Evolutionary conservation across 2,888 invertebrate species (phyloP), one percentile per base, ranked within the genome.

Genomic region (Mycogona germanica): DNA sequence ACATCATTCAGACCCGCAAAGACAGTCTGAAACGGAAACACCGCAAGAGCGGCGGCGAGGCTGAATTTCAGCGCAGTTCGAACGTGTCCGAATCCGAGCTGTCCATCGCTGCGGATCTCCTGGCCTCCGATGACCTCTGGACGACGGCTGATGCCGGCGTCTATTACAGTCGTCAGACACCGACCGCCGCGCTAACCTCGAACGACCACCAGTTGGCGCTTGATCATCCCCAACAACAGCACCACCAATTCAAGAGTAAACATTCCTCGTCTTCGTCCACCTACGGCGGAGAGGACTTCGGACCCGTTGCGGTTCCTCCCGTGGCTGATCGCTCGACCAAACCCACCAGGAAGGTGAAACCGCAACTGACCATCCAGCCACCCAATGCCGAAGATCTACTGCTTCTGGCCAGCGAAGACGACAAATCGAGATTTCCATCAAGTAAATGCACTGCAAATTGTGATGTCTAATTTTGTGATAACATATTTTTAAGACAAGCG

Each of bases 1-100:
- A 82, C 63, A 84, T 84, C 55, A 81, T 84, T 58, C 81, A 82
- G 64, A 80, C 81, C 0, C 75, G 79, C 51, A 75, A 78, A 57
- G 81, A 81, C 59, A 79, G 81, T 19, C 75, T 79, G 55, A 78
- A 79, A 69, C 76, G 77, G 67, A 75, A 75, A 64, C 71, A 75
- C 37, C 68, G 68, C 57, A 66, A 75, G 52, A 69, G 70, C 3
- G 51, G 25, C 3, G 25, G 70, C 2, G 51, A n/a, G 4, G 32
- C 25, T n/a, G 47, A 23, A 3, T 14, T 17, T 17, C 17, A n/a
- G n/a, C n/a, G 29, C 21, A n/a, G n/a, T n/a, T n/a, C n/a, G n/a
- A n/a, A n/a, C n/a, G n/a, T 14, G 14, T 29, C 17, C 21, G 35
- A 30, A 30, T 21, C 48, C 7, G 48, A 48, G 19, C 35, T 48